Evolutionary conservation across 2,888 invertebrate genomes (phyloP), one percentile per base, ranked within the genome.

Genomic region (Volucella inflata): DNA sequence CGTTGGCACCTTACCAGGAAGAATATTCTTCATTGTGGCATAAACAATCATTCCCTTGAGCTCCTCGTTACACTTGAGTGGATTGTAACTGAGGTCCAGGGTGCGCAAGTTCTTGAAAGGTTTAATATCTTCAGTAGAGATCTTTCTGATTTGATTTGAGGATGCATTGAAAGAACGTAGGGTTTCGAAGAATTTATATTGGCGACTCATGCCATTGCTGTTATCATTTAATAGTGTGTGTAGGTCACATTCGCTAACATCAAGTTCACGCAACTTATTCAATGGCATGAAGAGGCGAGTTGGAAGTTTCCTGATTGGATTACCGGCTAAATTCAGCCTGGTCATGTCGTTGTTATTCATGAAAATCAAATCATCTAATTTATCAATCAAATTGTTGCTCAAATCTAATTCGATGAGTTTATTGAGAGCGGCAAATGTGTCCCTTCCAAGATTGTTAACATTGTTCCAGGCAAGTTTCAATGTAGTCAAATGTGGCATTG

Each of bases 321-420:
- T 97, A 12, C 95, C 95, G 87, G 95, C 95, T 55, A 97, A 93
- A 89, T 94, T 95, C 11, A 97, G 91, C 91, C 91, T 91, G 9
- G 90, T 94, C 77, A 97, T 92, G 84, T 95, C 94, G 30, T 93
- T 93, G 87, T 96, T 96, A 84, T 95, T 94, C 88, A 93, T 93
- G 90, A 97, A 96, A 80, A 95, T 93, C 88, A 94, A 93, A 9
- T 93, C 91, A 57, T 95, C 94, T 42, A 97, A 90, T 17, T 93
- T 93, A 8, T 92, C 92, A 64, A 97, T 93, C 87, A 94, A 90
- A 89, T 97, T 97, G 89, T 95, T 93, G 42, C 96, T 95, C 50
- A 97, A 92, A 89, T 96, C 95, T 71, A 97, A 92, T 76, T 95
- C 94, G 36, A 94, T 94, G 3, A 97, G 92, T 88, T 95, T 94